A percentile compares a stretch with the other conserved stretches of the same genome.
Conservation (phyloP, 2,797 vertebrate genomes). For the Thalassophryne amazonica region DNA sequence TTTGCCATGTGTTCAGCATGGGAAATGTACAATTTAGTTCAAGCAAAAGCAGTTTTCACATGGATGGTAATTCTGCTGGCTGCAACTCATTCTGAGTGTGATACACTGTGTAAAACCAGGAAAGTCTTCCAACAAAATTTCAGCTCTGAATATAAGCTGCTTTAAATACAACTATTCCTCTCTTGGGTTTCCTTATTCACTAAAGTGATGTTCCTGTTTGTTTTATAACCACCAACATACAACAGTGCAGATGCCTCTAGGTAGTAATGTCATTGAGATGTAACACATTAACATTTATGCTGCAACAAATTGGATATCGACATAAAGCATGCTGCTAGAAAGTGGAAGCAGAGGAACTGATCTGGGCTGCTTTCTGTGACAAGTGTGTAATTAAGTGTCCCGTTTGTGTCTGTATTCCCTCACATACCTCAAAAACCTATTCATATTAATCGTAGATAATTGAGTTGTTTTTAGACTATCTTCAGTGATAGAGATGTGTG, state of each 20-base stretch:
- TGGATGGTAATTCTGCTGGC: not conserved
- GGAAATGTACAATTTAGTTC: conserved; percentile 28
- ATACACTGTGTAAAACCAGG: not conserved
- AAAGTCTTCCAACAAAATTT: not conserved
- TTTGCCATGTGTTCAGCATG: not conserved
- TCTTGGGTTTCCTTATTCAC: not conserved
- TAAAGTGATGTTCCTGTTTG: not conserved
- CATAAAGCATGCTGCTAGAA: not conserved
- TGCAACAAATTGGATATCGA: too few relatives aligned
- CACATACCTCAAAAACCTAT: too few relatives aligned
- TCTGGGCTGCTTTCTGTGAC: not conserved
- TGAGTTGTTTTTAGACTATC: too few relatives aligned
- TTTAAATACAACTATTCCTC: not conserved
- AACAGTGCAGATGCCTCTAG: not conserved
- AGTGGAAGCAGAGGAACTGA: not conserved
- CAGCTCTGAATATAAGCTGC: too few relatives aligned
- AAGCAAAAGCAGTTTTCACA: conserved; percentile 37
- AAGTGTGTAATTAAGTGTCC: not conserved
- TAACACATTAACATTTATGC: not conserved
- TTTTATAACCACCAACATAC: not conserved
- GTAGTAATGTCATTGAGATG: not conserved
- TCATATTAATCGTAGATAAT: too few relatives aligned
- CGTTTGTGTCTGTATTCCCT: too few relatives aligned
- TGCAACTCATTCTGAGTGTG: not conserved
- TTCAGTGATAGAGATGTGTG: too few relatives aligned